Percentiles rank a stretch among this genome's conserved stretches.
Conservation (phyloP, 2,888 invertebrate species). For the Ichneumoninae sp. region DNA sequence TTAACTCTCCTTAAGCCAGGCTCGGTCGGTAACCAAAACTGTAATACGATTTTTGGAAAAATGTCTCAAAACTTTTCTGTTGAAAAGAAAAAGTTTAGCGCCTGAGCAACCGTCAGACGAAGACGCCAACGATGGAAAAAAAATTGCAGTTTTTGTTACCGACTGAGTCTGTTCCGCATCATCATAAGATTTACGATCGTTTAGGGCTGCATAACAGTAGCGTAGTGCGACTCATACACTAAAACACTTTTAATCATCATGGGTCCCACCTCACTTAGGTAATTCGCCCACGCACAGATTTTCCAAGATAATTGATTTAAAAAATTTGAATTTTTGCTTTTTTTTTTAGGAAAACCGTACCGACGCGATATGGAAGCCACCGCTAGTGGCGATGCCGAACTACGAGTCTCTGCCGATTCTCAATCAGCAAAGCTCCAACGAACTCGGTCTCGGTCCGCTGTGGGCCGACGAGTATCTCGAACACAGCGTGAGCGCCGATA, state of each 20-base stretch:
- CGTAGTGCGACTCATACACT: not conserved
- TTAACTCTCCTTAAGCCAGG: not conserved
- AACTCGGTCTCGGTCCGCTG: slow-evolving; percentile 85
- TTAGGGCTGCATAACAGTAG: not conserved
- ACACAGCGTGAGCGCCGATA: slow-evolving; percentile 78
- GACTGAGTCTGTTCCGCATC: not conserved
- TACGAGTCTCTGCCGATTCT: slow-evolving; percentile 13
- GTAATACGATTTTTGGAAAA: not conserved
- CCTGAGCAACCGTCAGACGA: too few species aligned
- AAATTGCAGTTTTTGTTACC: not conserved
- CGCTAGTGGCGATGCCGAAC: slow-evolving; percentile 68
- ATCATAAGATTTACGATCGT: not conserved
- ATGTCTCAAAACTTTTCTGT: too few species aligned
- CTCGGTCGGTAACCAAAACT: not conserved
- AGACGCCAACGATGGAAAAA: not conserved
- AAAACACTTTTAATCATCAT: not conserved
- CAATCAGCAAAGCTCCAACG: slow-evolving; percentile 79
- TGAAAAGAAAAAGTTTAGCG: too few species aligned
- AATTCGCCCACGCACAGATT: too few species aligned
- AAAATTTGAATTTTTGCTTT: not conserved
- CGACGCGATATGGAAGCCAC: slow-evolving; percentile 85
- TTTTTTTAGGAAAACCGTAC: slow-evolving; percentile 77
- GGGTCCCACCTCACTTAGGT: too few species aligned
- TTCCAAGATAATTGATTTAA: not conserved
- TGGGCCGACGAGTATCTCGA: slow-evolving; percentile 89